Evolutionary conservation across 1,140 invertebrate genomes (phyloP), one percentile per base, ranked within the genome.

Genomic region (Psilanteris sp.): DNA sequence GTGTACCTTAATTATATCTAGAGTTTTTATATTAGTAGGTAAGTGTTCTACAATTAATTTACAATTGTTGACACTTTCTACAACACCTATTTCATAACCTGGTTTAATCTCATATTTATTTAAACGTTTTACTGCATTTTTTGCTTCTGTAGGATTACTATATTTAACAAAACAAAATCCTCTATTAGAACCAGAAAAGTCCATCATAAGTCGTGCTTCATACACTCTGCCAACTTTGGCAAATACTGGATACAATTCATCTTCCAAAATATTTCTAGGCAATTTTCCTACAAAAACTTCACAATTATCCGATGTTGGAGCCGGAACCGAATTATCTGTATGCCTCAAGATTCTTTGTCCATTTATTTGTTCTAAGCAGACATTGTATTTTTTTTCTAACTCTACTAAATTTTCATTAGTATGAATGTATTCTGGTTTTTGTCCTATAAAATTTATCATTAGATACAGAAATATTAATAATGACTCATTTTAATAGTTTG

Each of bases 281-380:
- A 97, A 89, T 80, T 94, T 95, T 0, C 94, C 95, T 14, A 97
- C 90, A 84, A 96, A 97, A 8, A 97, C 89, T 89, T 97, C 96
- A 81, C 91, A 93, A 2, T 92, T 91, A 67, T 91, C 91, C 1
- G 82, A 87, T 0, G 90, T 90, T 0, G 89, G 84, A 1, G 88
- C 83, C 14, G 26, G 14, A 1, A 0, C 89, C 89, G 0, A 15
- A 79, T 90, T 90, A 90, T 43, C 87, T 78, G 2, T 43, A 37
- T 9, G 90, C 4, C 90, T 90, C 27, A 89, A 89, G 10, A 87
- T 90, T 27, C 91, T 86, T 43, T 92, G 92, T 0, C 92, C 92
- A 71, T 92, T 92, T 4, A 90, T 82, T 64, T 92, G 91, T 3
- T 71, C 64, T 0, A 78, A 9, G 1, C 8, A 15, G 5, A 78